Evolutionary conservation across 2,888 invertebrate genomes (phyloP), one percentile per base, ranked within the genome.

Genomic region (Metalampra italica): DNA sequence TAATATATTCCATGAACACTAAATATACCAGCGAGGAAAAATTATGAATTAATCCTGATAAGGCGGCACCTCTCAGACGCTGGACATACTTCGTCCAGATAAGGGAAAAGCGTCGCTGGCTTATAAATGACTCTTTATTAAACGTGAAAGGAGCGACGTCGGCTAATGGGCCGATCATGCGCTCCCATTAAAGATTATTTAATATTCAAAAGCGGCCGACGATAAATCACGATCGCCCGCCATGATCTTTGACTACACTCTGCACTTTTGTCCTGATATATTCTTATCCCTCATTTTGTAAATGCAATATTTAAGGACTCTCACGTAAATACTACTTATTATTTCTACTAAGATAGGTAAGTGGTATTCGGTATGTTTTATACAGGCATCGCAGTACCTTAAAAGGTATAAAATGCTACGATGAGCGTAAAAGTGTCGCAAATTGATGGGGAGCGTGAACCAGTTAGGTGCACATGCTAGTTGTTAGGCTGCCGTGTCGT

Each of bases 41-140:
- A 85, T 82, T 88, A 88, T 88, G 88, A 87, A 87, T 87, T 84
- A 86, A 82, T 81, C 76, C 76, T 64, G 86, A 86, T 85, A 86
- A 79, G 82, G 86, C 86, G 88, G 88, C 85, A 86, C 85, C 82
- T 83, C 83, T 79, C 78, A 83, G 85, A 75, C 82, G 85, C 80
- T 74, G 78, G 78, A 87, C 88, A 85, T 88, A 88, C 87, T 80
- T 78, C 73, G 76, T 61, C 70, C 82, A 81, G 88, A 89, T 89
- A 88, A 89, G 89, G 82, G 85, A 83, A 82, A 87, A 83, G 84
- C 87, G 78, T 80, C 79, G 78, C 82, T 72, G 79, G 81, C 83
- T 88, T 89, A 89, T 89, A 89, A 89, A 89, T 89, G 85, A 86
- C 85, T 88, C 86, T 88, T 89, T 89, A 89, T 89, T 89, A 89